phyloP scores from a whole-genome alignment of 2,888 invertebrate species.

The Dione vanillae region DNA sequence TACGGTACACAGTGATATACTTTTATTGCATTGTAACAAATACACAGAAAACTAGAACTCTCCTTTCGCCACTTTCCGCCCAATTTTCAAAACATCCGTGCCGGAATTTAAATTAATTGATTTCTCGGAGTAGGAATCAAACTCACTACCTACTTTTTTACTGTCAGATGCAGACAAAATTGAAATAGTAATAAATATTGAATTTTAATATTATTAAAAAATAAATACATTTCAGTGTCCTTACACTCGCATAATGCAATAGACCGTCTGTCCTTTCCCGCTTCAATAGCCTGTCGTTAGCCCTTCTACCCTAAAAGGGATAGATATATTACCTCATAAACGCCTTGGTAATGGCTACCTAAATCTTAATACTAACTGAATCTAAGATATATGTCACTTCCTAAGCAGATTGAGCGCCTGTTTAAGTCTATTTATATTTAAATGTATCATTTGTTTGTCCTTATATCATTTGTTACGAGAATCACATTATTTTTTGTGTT shows the following conservation, averaged over 20 bases:
- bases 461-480: too few species aligned
- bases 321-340: slow-evolving; percentile 38
- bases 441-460: background rate
- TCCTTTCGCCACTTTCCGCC: too few species aligned
- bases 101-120: too few species aligned
- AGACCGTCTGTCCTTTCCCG: slow-evolving; percentile 15
- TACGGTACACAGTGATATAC: too few species aligned
- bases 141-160: background rate
- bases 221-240: slow-evolving; percentile 5
- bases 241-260: slow-evolving; percentile 2
- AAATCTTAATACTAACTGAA: slow-evolving; percentile 28
- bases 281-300: slow-evolving; percentile 30
- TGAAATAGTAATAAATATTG: too few species aligned
- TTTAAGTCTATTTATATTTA: slow-evolving; percentile 6
- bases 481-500: too few species aligned
- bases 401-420: slow-evolving; percentile 9
- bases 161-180: too few species aligned
- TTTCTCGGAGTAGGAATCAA: background rate
- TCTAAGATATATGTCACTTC: slow-evolving; percentile 10
- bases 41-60: too few species aligned
- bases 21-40: too few species aligned
- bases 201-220: background rate
- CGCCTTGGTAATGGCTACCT: slow-evolving; percentile 33
- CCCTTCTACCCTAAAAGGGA: slow-evolving; percentile 26
- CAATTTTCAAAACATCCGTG: too few species aligned